Evolutionary conservation across 92 coral and sea anemone genomes (phyloP), one percentile per base, ranked within the genome.

Genomic region (Actinostola sp.): DNA sequence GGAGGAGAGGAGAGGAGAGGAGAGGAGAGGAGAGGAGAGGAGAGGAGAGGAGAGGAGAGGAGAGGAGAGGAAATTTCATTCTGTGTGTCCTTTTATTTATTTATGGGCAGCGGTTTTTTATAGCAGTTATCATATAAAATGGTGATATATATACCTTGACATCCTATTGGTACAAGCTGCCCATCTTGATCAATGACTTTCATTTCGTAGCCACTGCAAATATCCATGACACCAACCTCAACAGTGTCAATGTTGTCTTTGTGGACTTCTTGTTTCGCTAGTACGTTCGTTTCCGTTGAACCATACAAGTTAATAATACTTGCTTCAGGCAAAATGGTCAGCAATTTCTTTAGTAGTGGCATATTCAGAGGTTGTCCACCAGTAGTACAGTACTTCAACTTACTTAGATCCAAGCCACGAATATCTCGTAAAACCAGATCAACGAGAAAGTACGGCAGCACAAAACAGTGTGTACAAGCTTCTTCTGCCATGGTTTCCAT

Each of bases 351-450:
- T 3, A 25, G 11, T 2, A 3, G 5, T 23, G 61, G 34, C 21
- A 28, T 23, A 23, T 24, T 23, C 34, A 55, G 17, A 10, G 61
- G 25, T 42, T 68, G 74, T 25, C 74, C 74, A 7, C 61, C 74
- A 13, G 74, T 68, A 16, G 21, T 1, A 2, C 9, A 20, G 20
- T 1, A 21, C 42, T 68, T 46, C 24, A 68, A 19, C 27, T 7
- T 14, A 31, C 61, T 46, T 11, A 68, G 43, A 24, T 50, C 61
- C 11, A 15, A 10, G 6, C 26, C 27, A 2, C 5, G 2, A 14
- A 68, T 24, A 2, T 42, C 71, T 21, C 23, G 26, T 6, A 5
- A 4, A 19, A 43, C 34, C 28, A 66, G 2, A 31, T 66, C 71
- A 15, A 12, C 17, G 1, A 66, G 33, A 6, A 42, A 38, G 28